These are phyloP conservation scores for Ormyrus thymus DNA, from an alignment of 2,888 invertebrate species.

Conservation along the genomic window DNA sequence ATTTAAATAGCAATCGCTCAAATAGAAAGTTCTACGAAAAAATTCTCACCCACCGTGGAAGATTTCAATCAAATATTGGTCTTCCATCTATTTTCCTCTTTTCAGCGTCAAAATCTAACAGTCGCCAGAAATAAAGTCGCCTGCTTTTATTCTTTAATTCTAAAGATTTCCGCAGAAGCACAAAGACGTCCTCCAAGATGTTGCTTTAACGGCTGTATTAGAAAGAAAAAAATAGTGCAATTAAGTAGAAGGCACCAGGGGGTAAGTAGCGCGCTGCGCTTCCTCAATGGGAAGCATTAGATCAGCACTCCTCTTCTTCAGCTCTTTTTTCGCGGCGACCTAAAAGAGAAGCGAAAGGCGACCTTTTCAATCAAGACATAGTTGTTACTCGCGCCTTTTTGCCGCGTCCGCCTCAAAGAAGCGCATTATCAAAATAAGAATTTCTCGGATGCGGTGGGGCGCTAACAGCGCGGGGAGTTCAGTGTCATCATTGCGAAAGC, in stretches of 20 bases:
- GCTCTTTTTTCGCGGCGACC: neutral
- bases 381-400: neutral
- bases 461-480: neutral
- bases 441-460: neutral
- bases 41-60: too few relatives aligned
- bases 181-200: neutral
- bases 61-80: too few relatives aligned
- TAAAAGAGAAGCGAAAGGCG: neutral
- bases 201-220: neutral
- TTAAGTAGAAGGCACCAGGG: conserved; percentile 15
- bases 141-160: neutral
- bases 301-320: neutral
- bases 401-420: neutral
- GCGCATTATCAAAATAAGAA: conserved; percentile 23
- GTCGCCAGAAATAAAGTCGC: too few relatives aligned
- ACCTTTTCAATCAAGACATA: conserved; percentile 31
- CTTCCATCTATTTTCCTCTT: too few relatives aligned
- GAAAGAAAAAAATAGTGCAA: conserved; percentile 5
- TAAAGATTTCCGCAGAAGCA: neutral
- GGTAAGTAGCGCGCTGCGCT: neutral
- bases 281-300: conserved; percentile 21
- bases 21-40: too few relatives aligned
- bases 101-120: too few relatives aligned
- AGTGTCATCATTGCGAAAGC: conserved; percentile 8
- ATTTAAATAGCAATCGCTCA: too few relatives aligned